Base-by-base conservation (phyloP, 2,797 vertebrate genomes). In the Erpetoichthys calabaricus region DNA sequence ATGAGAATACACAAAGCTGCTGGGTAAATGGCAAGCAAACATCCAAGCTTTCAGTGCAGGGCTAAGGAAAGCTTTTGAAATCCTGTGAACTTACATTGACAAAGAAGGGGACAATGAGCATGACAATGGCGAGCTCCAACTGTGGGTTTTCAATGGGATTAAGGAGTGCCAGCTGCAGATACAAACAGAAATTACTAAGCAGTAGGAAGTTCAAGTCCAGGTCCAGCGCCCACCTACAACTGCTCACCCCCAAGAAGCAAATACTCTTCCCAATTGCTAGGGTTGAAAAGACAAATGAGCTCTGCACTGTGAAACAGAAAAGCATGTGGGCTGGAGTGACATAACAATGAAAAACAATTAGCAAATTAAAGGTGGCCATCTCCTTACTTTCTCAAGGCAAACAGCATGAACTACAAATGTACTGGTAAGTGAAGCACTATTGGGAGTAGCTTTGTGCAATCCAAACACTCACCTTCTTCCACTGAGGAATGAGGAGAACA, bases 71-170 rank as follows among this genome's bases (percentile, higher is more conserved):
- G n/a, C 4, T 49, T 7, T 49, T 49, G 7, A 49, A n/a, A n/a
- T 6, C 41, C 7, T 62, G 52, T 51, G 64, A 66, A 90, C 94
- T 92, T 82, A 99, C 96, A 47, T 99, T 99, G 65, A 99, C 82
- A 70, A 99, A 97, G 84, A 99, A 99, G n/a, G 96, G 96, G 60
- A 98, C 95, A 60, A 99, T 98, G 67, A 99, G 85, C 93, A 99
- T 95, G 73, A 98, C 96, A 59, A 98, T 91, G 66, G 96, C 91
- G 76, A 99, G 80, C 69, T 98, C 93, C 88, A 99, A 60, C 64
- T 89, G 80, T 56, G 94, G 91, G 71, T 96, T 90, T 60, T 88
- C 68, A 73, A 98, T 94, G 60, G 88, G 90, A 68, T 94, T 98
- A 76, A 92, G 70, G 47, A 89, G 84, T 71, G 90, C 84, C 74